Base-by-base conservation (phyloP, 2,888 invertebrate species). In the Augiades crinisus region DNA sequence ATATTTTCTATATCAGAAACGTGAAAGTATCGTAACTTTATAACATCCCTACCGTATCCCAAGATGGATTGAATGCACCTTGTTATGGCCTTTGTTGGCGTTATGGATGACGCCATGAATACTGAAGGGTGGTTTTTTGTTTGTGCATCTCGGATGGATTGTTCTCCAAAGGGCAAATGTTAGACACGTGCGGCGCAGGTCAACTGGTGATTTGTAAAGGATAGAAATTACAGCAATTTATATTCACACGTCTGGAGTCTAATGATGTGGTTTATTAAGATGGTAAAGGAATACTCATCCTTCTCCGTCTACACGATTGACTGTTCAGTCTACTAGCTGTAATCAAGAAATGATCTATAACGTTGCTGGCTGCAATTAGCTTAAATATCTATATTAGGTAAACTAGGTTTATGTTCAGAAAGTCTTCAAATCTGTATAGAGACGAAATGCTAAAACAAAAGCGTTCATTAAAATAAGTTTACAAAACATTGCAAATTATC, bases 71-170 rank as follows among this genome's bases (percentile, higher is more conserved):
- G 52, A 56, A 55, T 52, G 56, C 55, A 37, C 22, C 54, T 55
- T 57, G 55, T 58, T 58, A 56, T 46, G 49, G 38, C 43, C 34
- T 47, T 53, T 50, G 49, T 56, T 38, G 53, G 27, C 27, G 31
- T 43, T 59, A 63, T 58, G 58, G 36, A 57, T 55, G 54, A 59
- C 55, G 57, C 46, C 30, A 47, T 54, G 54, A 55, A 59, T 57
- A 55, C 56, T 54, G 56, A 56, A 57, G 54, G 40, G 47, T 40
- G 22, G 38, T 31, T 47, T 47, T 47, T 31, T 47, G 30, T 37
- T 47, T 27, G 47, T 8, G 17, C 40, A 40, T 14, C 14, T n/a
- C n/a, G 12, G 38, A 47, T 21, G 40, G 31, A 47, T 47, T 31
- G 47, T 38, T 47, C 34, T 16, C 19, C 14, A 47, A 16, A 37